A percentile compares a stretch with the other conserved stretches of the same genome.
These are phyloP conservation scores for Hymenopus coronatus DNA, from an alignment of 2,888 invertebrate species.

Conservation along the genomic window DNA sequence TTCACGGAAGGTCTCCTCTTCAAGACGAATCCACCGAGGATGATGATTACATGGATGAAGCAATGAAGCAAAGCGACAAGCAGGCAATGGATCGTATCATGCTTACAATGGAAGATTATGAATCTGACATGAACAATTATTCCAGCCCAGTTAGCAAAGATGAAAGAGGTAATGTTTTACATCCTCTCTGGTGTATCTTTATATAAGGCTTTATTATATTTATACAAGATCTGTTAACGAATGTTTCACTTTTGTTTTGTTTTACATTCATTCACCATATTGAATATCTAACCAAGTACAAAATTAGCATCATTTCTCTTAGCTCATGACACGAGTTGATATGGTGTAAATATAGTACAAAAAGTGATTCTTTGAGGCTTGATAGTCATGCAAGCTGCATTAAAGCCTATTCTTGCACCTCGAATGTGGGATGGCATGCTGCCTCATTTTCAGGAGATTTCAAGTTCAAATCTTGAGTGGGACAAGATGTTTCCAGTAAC, in stretches of 20 bases:
- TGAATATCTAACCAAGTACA: no score
- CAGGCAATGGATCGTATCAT: conserved; percentile 73
- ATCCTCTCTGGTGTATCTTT: neutral
- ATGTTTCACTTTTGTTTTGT: neutral
- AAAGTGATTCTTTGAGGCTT: no score
- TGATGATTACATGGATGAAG: conserved; percentile 71
- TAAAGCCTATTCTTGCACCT: no score
- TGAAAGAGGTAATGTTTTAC: neutral
- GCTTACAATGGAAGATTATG: conserved; percentile 79
- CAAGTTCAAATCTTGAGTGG: no score
- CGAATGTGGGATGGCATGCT: no score
- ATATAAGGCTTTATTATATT: neutral
- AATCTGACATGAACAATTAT: conserved; percentile 70
- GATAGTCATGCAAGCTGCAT: no score
- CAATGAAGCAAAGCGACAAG: conserved; percentile 70
- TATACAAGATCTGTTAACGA: neutral
- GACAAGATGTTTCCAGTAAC: no score
- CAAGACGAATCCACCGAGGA: conserved; percentile 61
- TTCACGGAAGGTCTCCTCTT: conserved; percentile 54
- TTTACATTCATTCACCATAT: no score
- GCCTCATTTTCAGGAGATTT: no score
- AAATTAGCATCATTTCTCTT: no score
- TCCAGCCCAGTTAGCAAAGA: conserved; percentile 46
- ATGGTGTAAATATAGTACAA: no score
- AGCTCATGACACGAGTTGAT: no score